Conservation (phyloP, 2,113 vertebrate species). For the Cryptomyrus ogoouensis region DNA sequence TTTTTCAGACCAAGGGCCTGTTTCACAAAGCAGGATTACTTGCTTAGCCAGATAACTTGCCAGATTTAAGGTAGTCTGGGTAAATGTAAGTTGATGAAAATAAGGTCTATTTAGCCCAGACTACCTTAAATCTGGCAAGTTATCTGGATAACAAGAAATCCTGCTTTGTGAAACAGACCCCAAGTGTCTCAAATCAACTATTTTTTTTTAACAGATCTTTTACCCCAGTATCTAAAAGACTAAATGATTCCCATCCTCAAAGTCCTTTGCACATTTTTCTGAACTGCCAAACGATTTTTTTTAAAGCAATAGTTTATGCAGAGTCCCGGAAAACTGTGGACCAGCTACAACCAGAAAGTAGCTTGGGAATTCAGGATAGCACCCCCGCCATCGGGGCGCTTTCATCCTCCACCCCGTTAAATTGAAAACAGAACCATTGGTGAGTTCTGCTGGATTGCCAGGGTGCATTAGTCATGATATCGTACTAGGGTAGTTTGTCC, state of each 20-base stretch:
- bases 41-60: no score
- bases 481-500: slow-evolving; percentile 9
- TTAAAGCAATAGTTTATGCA: slow-evolving; percentile 63
- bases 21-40: no score
- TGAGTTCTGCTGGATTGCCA: slow-evolving; percentile 24
- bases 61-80: no score
- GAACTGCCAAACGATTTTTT: slow-evolving; percentile 59
- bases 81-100: no score
- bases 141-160: no score
- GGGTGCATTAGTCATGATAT: slow-evolving; percentile 30
- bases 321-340: slow-evolving; percentile 49
- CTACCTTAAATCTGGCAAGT: no score
- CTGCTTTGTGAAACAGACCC: no score
- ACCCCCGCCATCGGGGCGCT: slow-evolving; percentile 24
- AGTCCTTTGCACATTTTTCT: slow-evolving; percentile 64
- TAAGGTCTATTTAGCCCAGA: no score
- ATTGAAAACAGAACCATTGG: slow-evolving; percentile 43
- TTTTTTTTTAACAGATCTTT: slow-evolving; percentile 26
- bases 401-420: slow-evolving; percentile 53
- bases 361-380: slow-evolving; percentile 48
- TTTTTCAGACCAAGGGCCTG: slow-evolving; percentile 55
- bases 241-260: slow-evolving; percentile 61
- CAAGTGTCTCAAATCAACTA: slow-evolving; percentile 60
- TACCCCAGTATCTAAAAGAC: slow-evolving; percentile 49
- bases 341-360: slow-evolving; percentile 47